Conservation (phyloP, 2,888 invertebrate genomes). For the Piscicola geometra region DNA sequence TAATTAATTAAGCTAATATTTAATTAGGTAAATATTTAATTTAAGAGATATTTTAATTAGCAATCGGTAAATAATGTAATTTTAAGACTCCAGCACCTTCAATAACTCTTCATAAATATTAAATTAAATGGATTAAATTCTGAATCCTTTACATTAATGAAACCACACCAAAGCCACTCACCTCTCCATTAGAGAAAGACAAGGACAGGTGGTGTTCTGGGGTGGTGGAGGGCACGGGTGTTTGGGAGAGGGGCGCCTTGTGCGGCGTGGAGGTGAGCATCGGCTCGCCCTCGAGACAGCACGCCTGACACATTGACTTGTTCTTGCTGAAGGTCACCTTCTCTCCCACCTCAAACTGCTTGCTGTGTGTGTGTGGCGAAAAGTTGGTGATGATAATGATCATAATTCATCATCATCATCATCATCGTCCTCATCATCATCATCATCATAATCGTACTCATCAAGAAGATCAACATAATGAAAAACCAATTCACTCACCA, state of each 20-base stretch:
- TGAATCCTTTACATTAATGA: no score
- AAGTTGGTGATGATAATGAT: neutral
- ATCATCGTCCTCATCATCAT: slow-evolving; percentile 10
- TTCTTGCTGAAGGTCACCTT: slow-evolving; percentile 37
- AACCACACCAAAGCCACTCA: no score
- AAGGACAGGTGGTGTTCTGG: no score
- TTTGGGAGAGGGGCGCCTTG: neutral
- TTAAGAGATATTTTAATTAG: no score
- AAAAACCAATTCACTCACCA: neutral
- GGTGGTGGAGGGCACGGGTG: neutral
- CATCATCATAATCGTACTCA: slow-evolving; percentile 9
- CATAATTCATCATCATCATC: slow-evolving; percentile 6
- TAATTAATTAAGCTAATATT: no score
- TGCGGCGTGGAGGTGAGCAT: neutral
- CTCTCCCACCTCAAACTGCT: slow-evolving; percentile 38
- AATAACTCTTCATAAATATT: no score
- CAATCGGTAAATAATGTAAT: no score
- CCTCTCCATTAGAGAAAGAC: no score
- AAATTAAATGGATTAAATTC: no score
- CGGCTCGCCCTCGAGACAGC: slow-evolving; percentile 14
- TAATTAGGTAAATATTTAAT: no score
- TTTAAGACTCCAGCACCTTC: no score
- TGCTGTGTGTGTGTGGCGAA: slow-evolving; percentile 25
- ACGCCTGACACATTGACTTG: slow-evolving; percentile 26
- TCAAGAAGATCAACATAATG: neutral